Percentiles rank a stretch among this genome's conserved stretches.
Conservation (phyloP, 2,797 vertebrate species). For the Enteromius fasciolatus region DNA sequence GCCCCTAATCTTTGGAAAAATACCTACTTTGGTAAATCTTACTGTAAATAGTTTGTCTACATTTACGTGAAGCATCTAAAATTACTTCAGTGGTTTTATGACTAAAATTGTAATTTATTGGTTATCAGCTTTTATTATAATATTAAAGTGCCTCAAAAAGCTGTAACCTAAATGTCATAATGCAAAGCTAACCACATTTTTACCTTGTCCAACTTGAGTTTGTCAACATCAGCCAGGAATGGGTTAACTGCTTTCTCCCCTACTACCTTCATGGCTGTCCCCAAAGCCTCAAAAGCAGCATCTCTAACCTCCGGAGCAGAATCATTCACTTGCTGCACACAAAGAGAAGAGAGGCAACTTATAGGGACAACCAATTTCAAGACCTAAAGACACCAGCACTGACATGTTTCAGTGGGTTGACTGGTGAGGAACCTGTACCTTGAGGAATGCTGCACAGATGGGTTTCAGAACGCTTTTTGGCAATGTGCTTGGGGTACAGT, state of each 20-base stretch:
- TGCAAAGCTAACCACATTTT: conserved; percentile 32
- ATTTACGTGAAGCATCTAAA: neutral
- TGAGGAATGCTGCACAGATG: conserved; percentile 92
- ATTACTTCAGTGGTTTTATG: neutral
- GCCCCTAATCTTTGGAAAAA: neutral
- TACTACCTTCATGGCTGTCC: conserved; percentile 94
- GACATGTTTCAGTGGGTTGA: neutral
- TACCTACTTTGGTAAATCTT: no score
- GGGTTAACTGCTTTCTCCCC: conserved; percentile 96
- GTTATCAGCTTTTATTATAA: neutral
- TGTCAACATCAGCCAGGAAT: conserved; percentile 92
- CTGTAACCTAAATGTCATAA: neutral
- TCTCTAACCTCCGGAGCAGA: conserved; percentile 95
- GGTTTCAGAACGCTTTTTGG: conserved; percentile 93
- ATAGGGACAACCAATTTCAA: neutral
- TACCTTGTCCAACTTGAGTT: conserved; percentile 96
- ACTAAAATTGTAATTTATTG: neutral
- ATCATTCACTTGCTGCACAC: conserved; percentile 92
- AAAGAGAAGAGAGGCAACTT: neutral
- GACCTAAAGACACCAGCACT: neutral
- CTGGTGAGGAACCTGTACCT: conserved; percentile 76
- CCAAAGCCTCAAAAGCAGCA: conserved; percentile 95
- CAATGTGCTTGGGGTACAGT: conserved; percentile 88
- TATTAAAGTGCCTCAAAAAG: neutral
- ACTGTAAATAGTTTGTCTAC: neutral